These are phyloP conservation scores for Xenopus petersii DNA, from an alignment of 2,797 vertebrate genomes.

Conservation along the genomic window DNA sequence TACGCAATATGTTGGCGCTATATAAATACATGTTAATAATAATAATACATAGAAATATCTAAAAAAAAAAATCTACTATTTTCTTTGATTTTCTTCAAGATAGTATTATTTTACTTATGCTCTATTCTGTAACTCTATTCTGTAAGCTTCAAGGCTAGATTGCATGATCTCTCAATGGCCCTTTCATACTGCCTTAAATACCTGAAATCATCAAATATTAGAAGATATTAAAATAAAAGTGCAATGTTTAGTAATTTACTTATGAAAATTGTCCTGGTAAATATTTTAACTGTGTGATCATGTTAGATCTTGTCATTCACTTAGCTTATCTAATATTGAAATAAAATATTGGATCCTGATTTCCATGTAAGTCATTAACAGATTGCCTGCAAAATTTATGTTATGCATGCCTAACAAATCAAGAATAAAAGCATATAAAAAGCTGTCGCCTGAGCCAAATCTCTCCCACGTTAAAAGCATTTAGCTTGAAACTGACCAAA, in stretches of 20 bases:
- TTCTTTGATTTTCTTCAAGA: too few species aligned
- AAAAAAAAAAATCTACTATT: too few species aligned
- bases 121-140: too few species aligned
- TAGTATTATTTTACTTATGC: too few species aligned
- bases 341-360: constrained; percentile 50
- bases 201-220: too few species aligned
- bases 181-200: too few species aligned
- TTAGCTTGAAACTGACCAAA: constrained; percentile 64
- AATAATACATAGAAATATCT: too few species aligned
- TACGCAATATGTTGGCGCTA: too few species aligned
- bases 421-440: constrained; percentile 70
- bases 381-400: constrained; percentile 70
- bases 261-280: background rate
- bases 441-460: constrained; percentile 55
- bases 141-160: too few species aligned
- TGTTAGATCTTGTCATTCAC: constrained; percentile 61
- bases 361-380: constrained; percentile 69
- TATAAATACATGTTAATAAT: too few species aligned
- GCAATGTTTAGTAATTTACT: constrained; percentile 15
- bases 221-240: constrained; percentile 10
- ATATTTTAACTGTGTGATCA: constrained; percentile 49
- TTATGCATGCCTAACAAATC: constrained; percentile 67
- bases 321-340: constrained; percentile 59
- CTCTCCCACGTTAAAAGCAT: constrained; percentile 63
- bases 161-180: too few species aligned